Evolutionary conservation across 2,888 invertebrate species (phyloP).

Genomic region (Omphaloscelis lunosa): DNA sequence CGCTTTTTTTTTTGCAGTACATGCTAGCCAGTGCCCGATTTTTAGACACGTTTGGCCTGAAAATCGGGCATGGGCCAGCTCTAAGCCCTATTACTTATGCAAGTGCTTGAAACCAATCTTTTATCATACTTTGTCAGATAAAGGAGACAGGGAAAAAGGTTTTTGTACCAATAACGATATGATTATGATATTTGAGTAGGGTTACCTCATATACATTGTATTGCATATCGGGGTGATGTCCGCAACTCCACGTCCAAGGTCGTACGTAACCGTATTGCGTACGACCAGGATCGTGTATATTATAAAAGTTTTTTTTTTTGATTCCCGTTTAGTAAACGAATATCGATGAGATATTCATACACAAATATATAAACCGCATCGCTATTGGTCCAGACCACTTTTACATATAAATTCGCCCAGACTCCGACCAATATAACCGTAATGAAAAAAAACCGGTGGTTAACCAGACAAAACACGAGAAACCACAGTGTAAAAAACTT

Average conservation of each 20-base stretch:
- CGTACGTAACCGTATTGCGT: too few relatives aligned
- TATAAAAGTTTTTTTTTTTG: too few relatives aligned
- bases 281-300: too few relatives aligned
- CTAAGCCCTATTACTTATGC: not conserved
- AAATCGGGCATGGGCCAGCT: not conserved
- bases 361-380: not conserved
- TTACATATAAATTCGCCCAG: not conserved
- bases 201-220: not conserved
- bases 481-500: not conserved
- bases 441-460: not conserved
- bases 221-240: too few relatives aligned
- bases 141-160: not conserved
- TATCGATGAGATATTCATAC: not conserved
- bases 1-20: not conserved
- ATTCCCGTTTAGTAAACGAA: not conserved
- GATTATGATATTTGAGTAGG: not conserved
- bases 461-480: not conserved
- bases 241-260: too few relatives aligned
- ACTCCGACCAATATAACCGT: not conserved
- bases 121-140: not conserved
- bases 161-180: not conserved
- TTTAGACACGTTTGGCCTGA: not conserved
- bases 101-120: not conserved
- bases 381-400: not conserved
- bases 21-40: not conserved